A percentile compares a stretch with the other conserved stretches of the same genome.
phyloP scores from a whole-genome alignment of 2,113 vertebrate species.

The Chloroceryle aenea region DNA sequence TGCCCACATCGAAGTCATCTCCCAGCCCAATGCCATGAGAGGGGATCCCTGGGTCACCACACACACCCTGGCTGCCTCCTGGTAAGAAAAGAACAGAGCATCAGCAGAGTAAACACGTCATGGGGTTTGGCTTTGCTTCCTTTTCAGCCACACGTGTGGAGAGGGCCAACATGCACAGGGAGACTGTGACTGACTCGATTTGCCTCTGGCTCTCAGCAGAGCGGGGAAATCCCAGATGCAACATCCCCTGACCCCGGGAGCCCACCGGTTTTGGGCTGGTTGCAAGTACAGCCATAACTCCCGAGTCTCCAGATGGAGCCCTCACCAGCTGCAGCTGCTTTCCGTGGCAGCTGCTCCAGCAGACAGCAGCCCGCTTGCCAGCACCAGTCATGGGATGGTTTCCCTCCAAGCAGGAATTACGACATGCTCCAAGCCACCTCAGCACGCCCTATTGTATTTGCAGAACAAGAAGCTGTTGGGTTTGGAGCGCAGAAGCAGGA shows the following conservation, averaged over 20 bases:
- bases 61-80: slow-evolving; percentile 86
- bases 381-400: background rate
- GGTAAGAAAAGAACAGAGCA: background rate
- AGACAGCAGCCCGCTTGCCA: background rate
- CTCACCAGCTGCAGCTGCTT: background rate
- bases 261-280: background rate
- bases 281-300: background rate
- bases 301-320: background rate
- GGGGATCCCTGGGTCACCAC: slow-evolving; percentile 92
- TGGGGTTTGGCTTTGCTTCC: accelerated
- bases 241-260: accelerated
- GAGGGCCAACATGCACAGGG: background rate
- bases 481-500: background rate
- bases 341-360: background rate
- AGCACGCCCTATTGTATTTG: background rate
- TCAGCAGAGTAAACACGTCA: background rate
- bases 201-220: background rate
- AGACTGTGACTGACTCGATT: accelerated
- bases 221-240: accelerated
- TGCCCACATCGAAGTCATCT: slow-evolving; percentile 84
- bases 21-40: slow-evolving; percentile 92
- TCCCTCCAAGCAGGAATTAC: background rate
- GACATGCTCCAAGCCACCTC: background rate
- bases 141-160: accelerated
- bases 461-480: background rate